A percentile compares a stretch with the other conserved stretches of the same genome.
phyloP scores from a whole-genome alignment of 1,140 invertebrate species.

The Achatina immaculata region DNA sequence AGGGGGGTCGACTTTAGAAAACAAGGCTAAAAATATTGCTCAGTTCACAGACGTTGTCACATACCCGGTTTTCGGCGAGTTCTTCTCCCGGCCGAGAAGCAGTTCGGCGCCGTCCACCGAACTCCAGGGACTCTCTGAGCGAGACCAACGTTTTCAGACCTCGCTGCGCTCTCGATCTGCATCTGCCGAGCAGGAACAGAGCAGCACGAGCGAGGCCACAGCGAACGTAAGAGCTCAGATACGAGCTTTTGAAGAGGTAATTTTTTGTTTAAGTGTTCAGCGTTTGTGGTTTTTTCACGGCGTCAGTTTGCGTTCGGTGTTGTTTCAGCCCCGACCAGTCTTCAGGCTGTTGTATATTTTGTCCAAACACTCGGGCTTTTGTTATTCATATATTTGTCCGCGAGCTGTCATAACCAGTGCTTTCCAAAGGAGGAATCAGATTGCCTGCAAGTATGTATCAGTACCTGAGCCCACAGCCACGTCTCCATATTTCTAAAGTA shows the following conservation, averaged over 20 bases:
- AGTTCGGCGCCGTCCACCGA: neutral
- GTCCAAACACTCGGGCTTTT: no score
- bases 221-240: constrained; percentile 49
- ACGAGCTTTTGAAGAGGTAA: constrained; percentile 53
- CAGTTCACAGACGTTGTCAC: constrained; percentile 14
- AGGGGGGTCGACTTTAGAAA: neutral
- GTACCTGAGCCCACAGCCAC: no score
- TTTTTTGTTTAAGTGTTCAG: no score
- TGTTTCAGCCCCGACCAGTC: no score
- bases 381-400: no score
- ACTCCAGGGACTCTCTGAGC: neutral
- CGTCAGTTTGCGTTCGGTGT: no score
- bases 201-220: neutral
- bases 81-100: neutral
- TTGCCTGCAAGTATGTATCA: no score
- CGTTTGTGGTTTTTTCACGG: no score
- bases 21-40: neutral
- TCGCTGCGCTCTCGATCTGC: neutral
- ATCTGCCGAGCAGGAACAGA: neutral
- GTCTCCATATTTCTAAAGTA: no score
- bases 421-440: no score
- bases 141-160: neutral
- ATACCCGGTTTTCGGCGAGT: constrained; percentile 18
- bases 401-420: no score
- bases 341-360: no score